Percentiles rank a stretch among this genome's conserved stretches.
Conservation (phyloP, 2,113 vertebrate species). For the Oceanodroma tethys region DNA sequence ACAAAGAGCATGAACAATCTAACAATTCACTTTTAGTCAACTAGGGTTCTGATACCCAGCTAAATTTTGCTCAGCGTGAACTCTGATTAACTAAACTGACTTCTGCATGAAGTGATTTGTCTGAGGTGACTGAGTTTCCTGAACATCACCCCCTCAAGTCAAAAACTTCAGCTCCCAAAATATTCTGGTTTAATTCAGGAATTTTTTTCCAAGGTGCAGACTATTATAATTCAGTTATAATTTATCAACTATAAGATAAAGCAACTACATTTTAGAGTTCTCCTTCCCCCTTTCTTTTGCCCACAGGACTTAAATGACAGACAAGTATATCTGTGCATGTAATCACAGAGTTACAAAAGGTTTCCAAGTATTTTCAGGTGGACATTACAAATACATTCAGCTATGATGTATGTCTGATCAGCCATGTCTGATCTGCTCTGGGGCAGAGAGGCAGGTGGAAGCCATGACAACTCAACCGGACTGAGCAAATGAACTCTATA, state of each 20-base stretch:
- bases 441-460: background rate
- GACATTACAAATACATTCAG: background rate
- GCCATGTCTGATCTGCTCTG: background rate
- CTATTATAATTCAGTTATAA: background rate
- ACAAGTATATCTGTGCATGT: fast-evolving
- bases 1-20: background rate
- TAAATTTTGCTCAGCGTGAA: background rate
- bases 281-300: background rate
- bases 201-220: background rate
- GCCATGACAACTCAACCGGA: background rate
- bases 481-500: background rate
- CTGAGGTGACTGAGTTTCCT: background rate
- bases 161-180: background rate
- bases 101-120: background rate
- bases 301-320: background rate
- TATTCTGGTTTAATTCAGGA: background rate
- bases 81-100: background rate
- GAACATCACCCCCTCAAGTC: background rate
- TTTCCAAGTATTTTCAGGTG: background rate
- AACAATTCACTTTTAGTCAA: background rate
- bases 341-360: background rate
- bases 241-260: background rate
- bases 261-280: background rate
- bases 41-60: background rate
- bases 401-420: background rate